Conservation (phyloP, 1,140 invertebrate genomes). For the Bombus soroeensis region DNA sequence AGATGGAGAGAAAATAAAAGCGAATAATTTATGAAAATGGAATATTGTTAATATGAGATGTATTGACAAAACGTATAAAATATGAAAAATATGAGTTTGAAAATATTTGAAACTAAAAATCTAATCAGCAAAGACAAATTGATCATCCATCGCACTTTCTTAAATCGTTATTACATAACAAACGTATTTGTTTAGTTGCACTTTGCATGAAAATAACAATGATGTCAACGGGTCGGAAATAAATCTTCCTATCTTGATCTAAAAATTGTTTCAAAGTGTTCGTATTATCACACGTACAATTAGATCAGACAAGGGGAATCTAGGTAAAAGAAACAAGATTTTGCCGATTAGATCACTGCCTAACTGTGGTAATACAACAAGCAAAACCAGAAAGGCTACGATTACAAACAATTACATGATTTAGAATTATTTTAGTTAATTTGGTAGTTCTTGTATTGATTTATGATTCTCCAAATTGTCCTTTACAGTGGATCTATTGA, state of each 20-base stretch:
- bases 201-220: slow-evolving; percentile 32
- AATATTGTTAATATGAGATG: background rate
- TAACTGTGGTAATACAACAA: background rate
- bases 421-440: background rate
- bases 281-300: background rate
- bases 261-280: background rate
- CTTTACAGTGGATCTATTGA: background rate
- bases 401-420: background rate
- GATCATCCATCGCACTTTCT: background rate
- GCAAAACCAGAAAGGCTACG: too few relatives aligned
- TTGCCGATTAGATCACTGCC: background rate
- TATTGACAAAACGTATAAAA: too few relatives aligned
- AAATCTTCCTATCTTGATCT: background rate
- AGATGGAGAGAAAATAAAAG: background rate
- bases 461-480: background rate
- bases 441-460: background rate
- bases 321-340: background rate
- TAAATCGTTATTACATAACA: background rate
- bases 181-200: background rate
- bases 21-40: background rate
- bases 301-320: background rate
- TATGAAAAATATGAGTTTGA: background rate
- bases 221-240: slow-evolving; percentile 25
- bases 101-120: background rate
- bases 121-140: too few relatives aligned